A percentile compares a stretch with the other conserved stretches of the same genome.
phyloP scores from a whole-genome alignment of 2,888 invertebrate genomes.

The Lasioglossum pauxillum region DNA sequence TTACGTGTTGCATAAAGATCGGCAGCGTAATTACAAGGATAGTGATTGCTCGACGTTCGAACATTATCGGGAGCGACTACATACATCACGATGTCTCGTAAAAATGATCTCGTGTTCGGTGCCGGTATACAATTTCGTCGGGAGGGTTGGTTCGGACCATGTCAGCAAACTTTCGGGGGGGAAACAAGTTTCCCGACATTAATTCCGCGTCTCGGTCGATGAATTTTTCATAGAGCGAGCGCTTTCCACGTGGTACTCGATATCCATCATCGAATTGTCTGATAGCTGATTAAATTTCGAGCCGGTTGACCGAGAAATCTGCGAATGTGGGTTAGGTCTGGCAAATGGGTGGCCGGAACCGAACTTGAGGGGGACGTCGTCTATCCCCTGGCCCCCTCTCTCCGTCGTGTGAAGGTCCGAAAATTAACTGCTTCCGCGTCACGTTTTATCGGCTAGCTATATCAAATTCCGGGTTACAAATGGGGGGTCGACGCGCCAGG shows the following conservation, averaged over 20 bases:
- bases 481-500: neutral
- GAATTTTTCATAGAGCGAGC: constrained; percentile 36
- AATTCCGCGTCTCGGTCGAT: constrained; percentile 21
- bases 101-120: neutral
- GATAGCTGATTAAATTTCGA: constrained; percentile 32
- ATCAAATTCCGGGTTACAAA: constrained; percentile 36
- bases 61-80: neutral
- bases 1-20: neutral
- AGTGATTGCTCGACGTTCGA: neutral
- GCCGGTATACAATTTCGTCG: neutral
- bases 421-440: constrained; percentile 32
- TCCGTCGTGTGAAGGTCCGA: neutral
- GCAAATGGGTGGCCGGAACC: neutral
- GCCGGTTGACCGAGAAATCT: neutral
- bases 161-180: constrained; percentile 14
- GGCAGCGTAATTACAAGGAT: neutral
- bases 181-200: constrained; percentile 31
- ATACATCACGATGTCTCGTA: neutral
- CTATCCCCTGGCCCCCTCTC: neutral
- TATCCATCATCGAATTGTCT: constrained; percentile 31
- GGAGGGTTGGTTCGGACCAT: neutral
- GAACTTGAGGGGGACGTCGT: neutral
- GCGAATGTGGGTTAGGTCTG: constrained; percentile 6
- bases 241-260: constrained; percentile 3
- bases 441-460: constrained; percentile 36